Base-by-base conservation (phyloP, 2,797 vertebrate species). In the Scleropages formosus region DNA sequence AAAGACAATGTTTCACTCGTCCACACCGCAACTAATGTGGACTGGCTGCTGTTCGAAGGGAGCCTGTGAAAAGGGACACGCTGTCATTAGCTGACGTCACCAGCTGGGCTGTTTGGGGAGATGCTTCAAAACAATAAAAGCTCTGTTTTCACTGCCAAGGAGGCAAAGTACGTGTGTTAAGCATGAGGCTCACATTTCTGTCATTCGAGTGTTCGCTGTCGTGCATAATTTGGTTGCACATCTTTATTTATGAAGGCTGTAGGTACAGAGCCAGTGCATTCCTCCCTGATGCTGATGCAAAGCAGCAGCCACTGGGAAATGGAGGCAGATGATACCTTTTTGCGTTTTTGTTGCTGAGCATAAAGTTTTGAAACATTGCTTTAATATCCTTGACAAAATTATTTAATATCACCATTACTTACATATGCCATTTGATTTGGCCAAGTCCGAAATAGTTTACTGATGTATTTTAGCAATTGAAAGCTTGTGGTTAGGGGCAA, bases 101-200 rank as follows among this genome's bases (percentile, higher is more conserved):
- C 20, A 49, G 22, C 49, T 51, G 67, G 53, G 24, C 8, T 56
- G 47, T 70, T 51, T 10, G 70, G 27, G 22, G 81, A 80, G 60
- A 61, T 61, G 59, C 16, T 61, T 18, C 70, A 72, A 53, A 58
- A 71, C 39, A 46, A 47, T 58, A 72, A 59, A 59, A n/a, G 49
- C 56, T 44, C 58, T 61, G 39, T 59, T 18, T 78, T 66, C 8
- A 31, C 46, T 75, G 79, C 82, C 83, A 83, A 66, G 61, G 76
- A 83, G 82, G 79, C 70, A 76, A 72, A 84, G 79, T 82, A 81
- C n/a, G 80, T 78, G 44, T 80, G 76, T 80, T 82, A 79, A 81
- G 83, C 66, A 87, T 80, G 85, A 86, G 81, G 81, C 84, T 89
- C 85, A 80, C 77, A 85, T 86, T 85, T 88, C 86, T 84, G 82